Evolutionary conservation across 2,888 invertebrate species (phyloP).

Genomic region (Acrobasis suavella): DNA sequence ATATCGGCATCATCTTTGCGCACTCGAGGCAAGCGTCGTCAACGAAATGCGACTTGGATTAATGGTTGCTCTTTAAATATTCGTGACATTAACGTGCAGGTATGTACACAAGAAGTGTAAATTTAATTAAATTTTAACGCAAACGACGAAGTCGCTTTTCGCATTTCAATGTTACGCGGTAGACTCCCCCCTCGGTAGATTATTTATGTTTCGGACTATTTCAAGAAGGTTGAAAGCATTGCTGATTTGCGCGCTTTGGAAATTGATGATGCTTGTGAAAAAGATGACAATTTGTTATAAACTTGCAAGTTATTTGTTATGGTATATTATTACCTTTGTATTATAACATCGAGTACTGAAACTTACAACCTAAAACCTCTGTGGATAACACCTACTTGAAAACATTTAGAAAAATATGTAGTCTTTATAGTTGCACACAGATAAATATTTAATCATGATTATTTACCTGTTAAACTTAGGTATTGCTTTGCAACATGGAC

Average conservation of each 20-base stretch:
- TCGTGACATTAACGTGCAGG: constrained; percentile 52
- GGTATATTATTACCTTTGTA: too few species aligned
- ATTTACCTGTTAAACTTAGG: too few species aligned
- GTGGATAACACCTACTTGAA: too few species aligned
- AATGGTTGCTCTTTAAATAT: constrained; percentile 36
- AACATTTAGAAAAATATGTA: too few species aligned
- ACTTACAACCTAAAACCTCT: too few species aligned
- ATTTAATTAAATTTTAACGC: constrained; percentile 71
- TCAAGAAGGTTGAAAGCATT: constrained; percentile 4
- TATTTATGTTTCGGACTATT: constrained; percentile 3
- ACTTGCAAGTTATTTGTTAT: too few species aligned
- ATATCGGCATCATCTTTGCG: constrained; percentile 52
- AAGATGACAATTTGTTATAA: neutral
- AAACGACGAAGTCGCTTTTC: constrained; percentile 55
- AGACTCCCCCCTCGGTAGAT: constrained; percentile 22
- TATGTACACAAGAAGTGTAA: constrained; percentile 61
- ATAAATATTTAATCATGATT: too few species aligned
- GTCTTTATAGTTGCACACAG: too few species aligned
- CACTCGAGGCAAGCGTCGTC: constrained; percentile 18
- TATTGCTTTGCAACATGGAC: too few species aligned
- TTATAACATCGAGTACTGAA: too few species aligned
- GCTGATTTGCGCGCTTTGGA: neutral
- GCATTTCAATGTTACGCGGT: constrained; percentile 60
- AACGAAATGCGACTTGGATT: constrained; percentile 33
- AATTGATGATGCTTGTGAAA: neutral